Conservation (phyloP, 1,140 invertebrate genomes). For the Coelopa frigida region DNA sequence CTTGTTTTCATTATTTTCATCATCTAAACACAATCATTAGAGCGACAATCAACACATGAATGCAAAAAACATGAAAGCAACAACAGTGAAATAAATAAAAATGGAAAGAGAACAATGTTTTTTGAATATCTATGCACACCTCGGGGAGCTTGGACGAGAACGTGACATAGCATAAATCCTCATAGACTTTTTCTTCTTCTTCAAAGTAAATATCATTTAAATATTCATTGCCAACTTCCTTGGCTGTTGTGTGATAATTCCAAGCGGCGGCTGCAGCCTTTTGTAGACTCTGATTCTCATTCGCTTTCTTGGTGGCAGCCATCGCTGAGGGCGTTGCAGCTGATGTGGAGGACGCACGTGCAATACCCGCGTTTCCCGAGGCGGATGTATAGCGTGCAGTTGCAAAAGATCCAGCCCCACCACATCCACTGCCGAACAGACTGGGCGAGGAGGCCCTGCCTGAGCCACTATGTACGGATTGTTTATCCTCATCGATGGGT, state of each 20-base stretch:
- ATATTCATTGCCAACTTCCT: slow-evolving; percentile 36
- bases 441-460: slow-evolving; percentile 4
- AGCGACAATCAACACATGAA: no score
- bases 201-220: slow-evolving; percentile 33
- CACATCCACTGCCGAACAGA: background rate
- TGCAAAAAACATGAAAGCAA: slow-evolving; percentile 4
- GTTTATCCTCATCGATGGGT: slow-evolving; percentile 19
- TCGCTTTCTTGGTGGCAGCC: no score
- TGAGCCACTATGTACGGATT: slow-evolving; percentile 14
- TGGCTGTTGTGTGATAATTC: slow-evolving; percentile 26
- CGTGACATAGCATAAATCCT: slow-evolving; percentile 79
- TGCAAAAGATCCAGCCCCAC: background rate
- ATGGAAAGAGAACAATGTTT: background rate
- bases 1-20: no score
- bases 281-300: slow-evolving; percentile 30
- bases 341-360: no score
- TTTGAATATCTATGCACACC: slow-evolving; percentile 42
- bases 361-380: no score
- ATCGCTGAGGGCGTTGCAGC: no score
- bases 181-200: slow-evolving; percentile 76
- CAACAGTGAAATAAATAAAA: slow-evolving; percentile 1
- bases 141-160: slow-evolving; percentile 58
- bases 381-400: no score
- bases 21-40: no score
- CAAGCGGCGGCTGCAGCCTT: slow-evolving; percentile 33